A percentile compares a stretch with the other conserved stretches of the same genome.
phyloP scores from a whole-genome alignment of 1,140 invertebrate species.

The Helicoverpa armigera region DNA sequence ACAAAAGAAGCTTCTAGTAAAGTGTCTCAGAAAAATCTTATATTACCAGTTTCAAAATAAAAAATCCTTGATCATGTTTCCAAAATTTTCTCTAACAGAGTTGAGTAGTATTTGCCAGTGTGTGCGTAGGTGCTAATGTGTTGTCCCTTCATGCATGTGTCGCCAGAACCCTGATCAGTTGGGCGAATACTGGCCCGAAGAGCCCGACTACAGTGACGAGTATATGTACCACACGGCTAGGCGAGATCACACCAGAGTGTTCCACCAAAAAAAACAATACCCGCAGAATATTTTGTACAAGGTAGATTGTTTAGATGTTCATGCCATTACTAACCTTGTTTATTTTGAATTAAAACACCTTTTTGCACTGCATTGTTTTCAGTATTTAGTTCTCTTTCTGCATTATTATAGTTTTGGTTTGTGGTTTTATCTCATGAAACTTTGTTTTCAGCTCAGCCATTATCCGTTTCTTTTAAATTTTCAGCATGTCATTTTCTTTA shows the following conservation, averaged over 20 bases:
- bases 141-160: constrained; percentile 68
- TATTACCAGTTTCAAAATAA: not conserved
- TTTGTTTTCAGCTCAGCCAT: constrained; percentile 13
- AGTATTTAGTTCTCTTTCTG: constrained; percentile 21
- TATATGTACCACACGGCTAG: constrained; percentile 84
- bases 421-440: not conserved
- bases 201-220: constrained; percentile 82
- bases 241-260: constrained; percentile 79
- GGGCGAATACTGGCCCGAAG: constrained; percentile 79
- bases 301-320: constrained; percentile 67
- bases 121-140: constrained; percentile 68
- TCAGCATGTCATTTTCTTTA: constrained; percentile 1
- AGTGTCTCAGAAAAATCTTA: not conserved
- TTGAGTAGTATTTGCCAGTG: constrained; percentile 60
- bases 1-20: too few species aligned
- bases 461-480: not conserved
- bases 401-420: not conserved
- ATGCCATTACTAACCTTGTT: constrained; percentile 40
- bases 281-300: constrained; percentile 83
- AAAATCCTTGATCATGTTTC: constrained; percentile 27
- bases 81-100: constrained; percentile 41
- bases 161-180: constrained; percentile 73
- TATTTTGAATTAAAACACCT: not conserved
- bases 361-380: constrained; percentile 28
- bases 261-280: constrained; percentile 83